Conservation (phyloP, 2,113 vertebrate genomes). For the Festucalex cinctus region DNA sequence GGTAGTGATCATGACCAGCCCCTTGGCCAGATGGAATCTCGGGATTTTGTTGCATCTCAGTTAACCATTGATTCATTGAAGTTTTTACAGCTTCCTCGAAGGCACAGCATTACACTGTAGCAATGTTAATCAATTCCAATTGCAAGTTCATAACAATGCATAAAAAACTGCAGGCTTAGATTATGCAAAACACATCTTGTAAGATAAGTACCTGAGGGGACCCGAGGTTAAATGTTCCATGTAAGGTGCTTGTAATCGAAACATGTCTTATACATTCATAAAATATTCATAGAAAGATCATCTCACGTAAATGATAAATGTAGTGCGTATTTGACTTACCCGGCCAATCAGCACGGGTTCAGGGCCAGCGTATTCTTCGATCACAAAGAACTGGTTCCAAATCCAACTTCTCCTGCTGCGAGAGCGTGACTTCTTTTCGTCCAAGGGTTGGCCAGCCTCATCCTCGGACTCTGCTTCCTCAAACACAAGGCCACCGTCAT, state of each 20-base stretch:
- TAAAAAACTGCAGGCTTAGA: constrained; percentile 29
- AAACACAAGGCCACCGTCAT: constrained; percentile 66
- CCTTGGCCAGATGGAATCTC: constrained; percentile 39
- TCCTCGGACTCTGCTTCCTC: constrained; percentile 56
- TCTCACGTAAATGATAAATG: constrained; percentile 39
- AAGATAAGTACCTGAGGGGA: constrained; percentile 20
- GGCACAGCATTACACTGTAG: constrained; percentile 33
- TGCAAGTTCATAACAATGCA: constrained; percentile 45
- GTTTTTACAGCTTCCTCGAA: constrained; percentile 58
- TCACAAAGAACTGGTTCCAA: constrained; percentile 95
- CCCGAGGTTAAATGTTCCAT: constrained; percentile 36
- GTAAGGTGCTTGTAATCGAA: constrained; percentile 22
- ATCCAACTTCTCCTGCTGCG: constrained; percentile 88
- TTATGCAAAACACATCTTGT: constrained; percentile 20
- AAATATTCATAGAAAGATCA: constrained; percentile 43
- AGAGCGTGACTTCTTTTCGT: constrained; percentile 67
- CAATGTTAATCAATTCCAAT: constrained; percentile 64
- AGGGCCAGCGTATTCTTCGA: constrained; percentile 87
- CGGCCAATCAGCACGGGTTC: constrained; percentile 90
- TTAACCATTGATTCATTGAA: constrained; percentile 60
- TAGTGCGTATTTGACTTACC: constrained; percentile 71
- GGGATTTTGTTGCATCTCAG: constrained; percentile 48
- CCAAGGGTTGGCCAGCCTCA: constrained; percentile 16
- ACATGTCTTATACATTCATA: constrained; percentile 37
- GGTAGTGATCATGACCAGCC: constrained; percentile 55